Percentiles rank a stretch among this genome's conserved stretches.
Conservation (phyloP, 1,140 invertebrate genomes). For the Choristoneura fumiferana region DNA sequence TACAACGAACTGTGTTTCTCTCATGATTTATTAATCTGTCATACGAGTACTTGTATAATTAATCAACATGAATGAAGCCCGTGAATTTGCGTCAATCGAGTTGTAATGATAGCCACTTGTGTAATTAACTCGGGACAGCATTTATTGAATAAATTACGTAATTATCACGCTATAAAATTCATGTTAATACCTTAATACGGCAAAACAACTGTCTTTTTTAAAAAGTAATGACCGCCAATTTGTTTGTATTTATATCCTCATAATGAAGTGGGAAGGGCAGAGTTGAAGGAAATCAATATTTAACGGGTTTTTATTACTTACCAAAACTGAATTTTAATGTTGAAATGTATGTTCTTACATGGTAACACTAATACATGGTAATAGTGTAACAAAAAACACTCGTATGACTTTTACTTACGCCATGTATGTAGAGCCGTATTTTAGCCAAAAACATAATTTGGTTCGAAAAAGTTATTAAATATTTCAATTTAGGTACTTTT, state of each 20-base stretch:
- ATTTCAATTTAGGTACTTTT: no score
- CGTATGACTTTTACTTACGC: no score
- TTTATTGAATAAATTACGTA: neutral
- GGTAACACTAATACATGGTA: no score
- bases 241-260: constrained; percentile 10
- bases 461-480: no score
- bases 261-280: neutral
- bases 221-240: constrained; percentile 12
- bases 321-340: no score
- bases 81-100: constrained; percentile 7
- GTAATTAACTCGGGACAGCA: neutral
- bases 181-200: neutral
- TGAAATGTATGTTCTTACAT: no score
- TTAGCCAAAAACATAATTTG: no score
- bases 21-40: no score
- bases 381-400: no score
- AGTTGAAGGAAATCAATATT: neutral
- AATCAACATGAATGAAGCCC: neutral
- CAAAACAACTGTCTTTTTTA: neutral
- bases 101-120: neutral
- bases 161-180: neutral
- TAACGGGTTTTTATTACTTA: neutral
- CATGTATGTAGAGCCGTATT: no score
- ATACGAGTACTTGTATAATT: neutral
- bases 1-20: no score